phyloP scores from a whole-genome alignment of 2,113 vertebrate genomes.

The Phodopus roborovskii region DNA sequence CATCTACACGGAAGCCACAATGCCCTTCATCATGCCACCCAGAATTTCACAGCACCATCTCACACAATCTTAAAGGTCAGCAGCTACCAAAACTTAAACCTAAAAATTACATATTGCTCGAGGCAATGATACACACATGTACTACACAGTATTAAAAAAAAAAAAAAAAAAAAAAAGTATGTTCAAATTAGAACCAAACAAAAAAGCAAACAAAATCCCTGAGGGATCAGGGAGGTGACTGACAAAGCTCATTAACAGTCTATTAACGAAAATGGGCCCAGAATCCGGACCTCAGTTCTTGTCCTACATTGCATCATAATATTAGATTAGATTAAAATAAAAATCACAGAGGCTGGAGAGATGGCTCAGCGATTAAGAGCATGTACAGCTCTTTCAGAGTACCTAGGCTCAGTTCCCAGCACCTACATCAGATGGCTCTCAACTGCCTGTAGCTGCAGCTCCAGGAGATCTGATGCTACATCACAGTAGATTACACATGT shows the following conservation, averaged over 20 bases:
- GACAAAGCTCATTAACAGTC: not conserved
- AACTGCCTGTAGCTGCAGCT: not conserved
- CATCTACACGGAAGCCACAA: not conserved
- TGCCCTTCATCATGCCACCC: not conserved
- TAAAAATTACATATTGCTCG: not conserved
- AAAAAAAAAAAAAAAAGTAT: too few species aligned
- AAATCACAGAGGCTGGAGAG: not conserved
- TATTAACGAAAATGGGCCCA: conserved; percentile 6
- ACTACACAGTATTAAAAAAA: not conserved
- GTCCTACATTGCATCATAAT: not conserved
- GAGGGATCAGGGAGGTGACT: not conserved
- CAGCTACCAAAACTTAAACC: not conserved
- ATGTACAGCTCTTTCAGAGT: not conserved
- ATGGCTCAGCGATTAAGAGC: not conserved
- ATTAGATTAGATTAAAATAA: conserved; percentile 18
- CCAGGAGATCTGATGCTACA: not conserved
- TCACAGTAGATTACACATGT: not conserved
- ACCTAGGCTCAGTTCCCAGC: not conserved
- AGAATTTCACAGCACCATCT: not conserved
- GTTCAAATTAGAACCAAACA: not conserved
- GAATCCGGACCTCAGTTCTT: conserved; percentile 11
- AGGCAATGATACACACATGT: not conserved
- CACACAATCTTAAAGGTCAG: not conserved
- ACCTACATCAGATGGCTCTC: not conserved
- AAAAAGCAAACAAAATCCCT: not conserved